Evolutionary conservation across 2,113 vertebrate genomes (phyloP).

Genomic region (Carassius carassius): DNA sequence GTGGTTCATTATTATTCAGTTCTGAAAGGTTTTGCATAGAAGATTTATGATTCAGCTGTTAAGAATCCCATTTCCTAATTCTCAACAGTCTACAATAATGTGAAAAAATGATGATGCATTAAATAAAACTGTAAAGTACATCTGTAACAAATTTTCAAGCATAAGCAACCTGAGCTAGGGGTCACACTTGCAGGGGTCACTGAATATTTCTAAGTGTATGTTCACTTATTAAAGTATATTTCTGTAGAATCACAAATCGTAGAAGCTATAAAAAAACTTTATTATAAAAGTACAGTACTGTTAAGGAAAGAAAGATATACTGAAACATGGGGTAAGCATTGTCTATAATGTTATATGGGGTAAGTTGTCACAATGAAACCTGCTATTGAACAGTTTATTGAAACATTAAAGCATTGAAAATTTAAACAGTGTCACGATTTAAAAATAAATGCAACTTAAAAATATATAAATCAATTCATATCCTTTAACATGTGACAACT

Average conservation of each 20-base stretch:
- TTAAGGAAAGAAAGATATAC: not conserved
- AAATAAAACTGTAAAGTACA: conserved; percentile 10
- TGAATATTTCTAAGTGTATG: not conserved
- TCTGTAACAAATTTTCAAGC: not conserved
- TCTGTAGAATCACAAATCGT: not conserved
- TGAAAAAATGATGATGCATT: conserved; percentile 11
- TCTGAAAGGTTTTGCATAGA: not conserved
- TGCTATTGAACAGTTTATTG: not conserved
- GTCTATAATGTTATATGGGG: not conserved
- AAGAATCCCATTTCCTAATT: not conserved
- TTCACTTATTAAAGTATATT: not conserved
- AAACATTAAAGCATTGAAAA: not conserved
- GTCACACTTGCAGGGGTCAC: not conserved
- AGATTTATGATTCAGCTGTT: conserved; percentile 7
- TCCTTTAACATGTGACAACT: not conserved
- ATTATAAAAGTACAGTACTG: not conserved
- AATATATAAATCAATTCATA: not conserved
- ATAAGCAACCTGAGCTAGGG: not conserved
- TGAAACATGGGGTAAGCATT: not conserved
- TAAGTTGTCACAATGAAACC: not conserved
- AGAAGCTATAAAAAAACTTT: not conserved
- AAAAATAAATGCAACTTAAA: not conserved
- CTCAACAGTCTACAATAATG: not conserved
- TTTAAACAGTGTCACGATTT: not conserved
- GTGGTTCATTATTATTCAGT: conserved; percentile 8